A percentile compares a stretch with the other conserved stretches of the same genome.
phyloP scores from a whole-genome alignment of 2,888 invertebrate genomes.

The Scaptomyza parva region DNA sequence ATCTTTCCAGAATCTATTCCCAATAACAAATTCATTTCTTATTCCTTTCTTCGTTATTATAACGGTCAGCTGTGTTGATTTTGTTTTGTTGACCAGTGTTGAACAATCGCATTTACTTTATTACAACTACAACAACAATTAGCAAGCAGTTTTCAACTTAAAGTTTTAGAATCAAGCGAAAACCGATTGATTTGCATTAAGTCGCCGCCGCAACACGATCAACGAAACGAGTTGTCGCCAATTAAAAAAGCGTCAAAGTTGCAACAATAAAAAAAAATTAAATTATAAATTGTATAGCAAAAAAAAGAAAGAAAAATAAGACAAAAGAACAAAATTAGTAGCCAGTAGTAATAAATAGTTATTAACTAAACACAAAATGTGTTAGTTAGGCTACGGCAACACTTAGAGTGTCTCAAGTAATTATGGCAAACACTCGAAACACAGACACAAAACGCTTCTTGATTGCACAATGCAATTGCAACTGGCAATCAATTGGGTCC shows the following conservation, averaged over 20 bases:
- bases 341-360: constrained; percentile 3
- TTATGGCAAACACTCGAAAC: constrained; percentile 38
- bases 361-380: constrained; percentile 37
- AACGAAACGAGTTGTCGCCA: constrained; percentile 53
- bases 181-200: constrained; percentile 58
- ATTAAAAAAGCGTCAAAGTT: constrained; percentile 50
- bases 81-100: constrained; percentile 39
- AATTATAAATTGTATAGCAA: neutral
- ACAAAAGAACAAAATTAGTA: too few species aligned
- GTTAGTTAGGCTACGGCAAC: constrained; percentile 14
- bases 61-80: neutral
- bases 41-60: too few species aligned
- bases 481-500: neutral
- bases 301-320: neutral
- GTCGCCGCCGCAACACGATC: constrained; percentile 55
- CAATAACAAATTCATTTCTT: too few species aligned
- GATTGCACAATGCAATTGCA: constrained; percentile 31
- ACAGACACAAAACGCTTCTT: constrained; percentile 29
- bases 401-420: constrained; percentile 25
- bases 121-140: constrained; percentile 54
- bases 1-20: too few species aligned
- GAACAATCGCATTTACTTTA: constrained; percentile 43
- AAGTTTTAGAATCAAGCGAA: constrained; percentile 21
- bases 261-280: constrained; percentile 22
- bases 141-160: constrained; percentile 46